A percentile compares a stretch with the other conserved stretches of the same genome.
phyloP scores from a whole-genome alignment of 2,113 vertebrate genomes.

The Ptilonorhynchus violaceus region DNA sequence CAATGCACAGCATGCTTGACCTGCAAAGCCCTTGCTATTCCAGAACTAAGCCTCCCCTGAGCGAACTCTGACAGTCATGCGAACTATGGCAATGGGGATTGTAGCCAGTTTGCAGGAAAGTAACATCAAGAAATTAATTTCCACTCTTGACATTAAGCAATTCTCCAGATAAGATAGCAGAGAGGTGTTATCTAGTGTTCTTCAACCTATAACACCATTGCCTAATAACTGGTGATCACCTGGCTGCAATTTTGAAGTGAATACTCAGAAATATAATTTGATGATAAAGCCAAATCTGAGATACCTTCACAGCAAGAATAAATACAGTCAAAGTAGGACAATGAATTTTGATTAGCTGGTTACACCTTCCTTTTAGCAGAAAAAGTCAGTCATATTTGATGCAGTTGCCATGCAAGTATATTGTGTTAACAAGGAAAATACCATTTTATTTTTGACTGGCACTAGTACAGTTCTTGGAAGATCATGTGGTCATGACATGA shows the following conservation, averaged over 20 bases:
- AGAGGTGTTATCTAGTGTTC: background rate
- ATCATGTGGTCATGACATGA: background rate
- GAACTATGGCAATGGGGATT: background rate
- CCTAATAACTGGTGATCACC: background rate
- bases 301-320: background rate
- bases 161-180: background rate
- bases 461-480: background rate
- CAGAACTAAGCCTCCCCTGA: background rate
- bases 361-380: background rate
- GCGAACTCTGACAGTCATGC: background rate
- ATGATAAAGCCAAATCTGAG: background rate
- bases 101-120: background rate
- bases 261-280: background rate
- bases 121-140: background rate
- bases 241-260: background rate
- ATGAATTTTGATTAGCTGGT: background rate
- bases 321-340: background rate
- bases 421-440: background rate
- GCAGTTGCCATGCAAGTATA: background rate
- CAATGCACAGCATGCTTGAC: conserved; percentile 31
- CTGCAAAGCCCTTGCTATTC: conserved; percentile 32
- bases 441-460: background rate
- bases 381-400: background rate
- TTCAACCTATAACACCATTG: background rate
- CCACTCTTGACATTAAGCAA: background rate